Evolutionary conservation across 2,113 vertebrate genomes (phyloP), one percentile per base, ranked within the genome.

Genomic region (Semnornis frantzii): DNA sequence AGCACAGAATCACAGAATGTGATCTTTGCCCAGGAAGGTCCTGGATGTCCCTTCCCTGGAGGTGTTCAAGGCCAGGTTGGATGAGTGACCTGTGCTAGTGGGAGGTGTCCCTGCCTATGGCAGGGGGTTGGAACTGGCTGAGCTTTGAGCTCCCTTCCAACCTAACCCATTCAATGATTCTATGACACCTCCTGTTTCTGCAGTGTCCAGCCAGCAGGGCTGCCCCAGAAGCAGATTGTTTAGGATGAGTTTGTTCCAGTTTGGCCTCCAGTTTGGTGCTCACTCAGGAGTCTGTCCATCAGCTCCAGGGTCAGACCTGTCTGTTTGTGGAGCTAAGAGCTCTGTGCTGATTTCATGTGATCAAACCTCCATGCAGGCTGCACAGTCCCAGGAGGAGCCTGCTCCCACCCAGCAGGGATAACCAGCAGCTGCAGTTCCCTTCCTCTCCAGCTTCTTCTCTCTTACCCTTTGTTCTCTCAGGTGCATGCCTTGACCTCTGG

Each of bases 351-450:
- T 60, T 87, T 52, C 62, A 34, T 0, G 4, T 28, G 20, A 50
- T 34, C 27, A 57, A 50, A 65, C 0, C 4, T n/a, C 17, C 6
- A 2, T 2, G 15, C 6, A 60, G 16, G 5, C 25, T 73, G 25
- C 55, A 10, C 48, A 37, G 54, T 15, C 42, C 63, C 54, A 10
- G 0, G 1, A 24, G 31, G 6, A 71, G 13, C 20, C 54, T n/a
- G 25, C 48, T 72, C 74, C 48, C 48, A 64, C 14, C 12, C 4
- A 2, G 3, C 4, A 13, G 11, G 39, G 24, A 62, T 54, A 39
- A 63, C 18, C 63, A 3, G 25, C 54, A 63, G 34, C 15, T 30
- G 34, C 37, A 5, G 18, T 37, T 81, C 48, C 68, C 34, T 54
- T 76, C 25, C 59, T 59, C 33, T 28, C 55, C 34, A 20, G 16